Evolutionary conservation across 2,113 vertebrate genomes (phyloP), one percentile per base, ranked within the genome.

Genomic region (Cepphus grylle): DNA sequence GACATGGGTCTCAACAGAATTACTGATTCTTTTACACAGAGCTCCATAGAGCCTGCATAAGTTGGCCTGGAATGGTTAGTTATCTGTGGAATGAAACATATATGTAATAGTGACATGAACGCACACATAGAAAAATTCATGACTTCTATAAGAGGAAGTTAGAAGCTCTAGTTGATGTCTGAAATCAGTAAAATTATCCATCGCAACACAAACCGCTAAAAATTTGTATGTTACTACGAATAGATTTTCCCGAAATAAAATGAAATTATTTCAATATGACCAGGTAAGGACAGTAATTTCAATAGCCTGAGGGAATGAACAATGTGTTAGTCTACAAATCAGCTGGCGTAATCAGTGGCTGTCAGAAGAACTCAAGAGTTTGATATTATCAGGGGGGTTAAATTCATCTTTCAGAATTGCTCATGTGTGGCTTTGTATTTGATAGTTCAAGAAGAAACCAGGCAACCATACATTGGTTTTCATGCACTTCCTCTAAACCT

Each of bases 371-470:
- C 49, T 83, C 85, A 65, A 58, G 62, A 93, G 62, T 82, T 93
- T 88, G 92, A 77, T 94, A 94, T 76, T 91, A 83, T 81, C 92
- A 84, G n/a, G 90, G 74, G 94, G 49, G 71, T 85, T 94, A 70
- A 21, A 77, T 83, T 81, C 85, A 62, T 66, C 85, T 95, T 83
- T 96, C 71, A 90, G 27, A 94, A 92, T n/a, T 94, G 88, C 53
- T 96, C 94, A 96, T 80, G 93, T 94, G 90, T 96, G 71, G 71
- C 90, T 90, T 81, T 73, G 62, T 77, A 47, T 77, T 83, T 96
- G 74, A 96, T 95, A 90, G 88, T 25, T 85, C 40, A 83, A 78
- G 66, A 94, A 76, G 77, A 96, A 94, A 95, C 15, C 74, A 93
- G 90, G 92, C 93, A 95, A 88, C 74, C 90, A 88, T 80, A 94